These are phyloP conservation scores for Pristis pectinata DNA, from an alignment of 2,797 vertebrate genomes.

Conservation along the genomic window DNA sequence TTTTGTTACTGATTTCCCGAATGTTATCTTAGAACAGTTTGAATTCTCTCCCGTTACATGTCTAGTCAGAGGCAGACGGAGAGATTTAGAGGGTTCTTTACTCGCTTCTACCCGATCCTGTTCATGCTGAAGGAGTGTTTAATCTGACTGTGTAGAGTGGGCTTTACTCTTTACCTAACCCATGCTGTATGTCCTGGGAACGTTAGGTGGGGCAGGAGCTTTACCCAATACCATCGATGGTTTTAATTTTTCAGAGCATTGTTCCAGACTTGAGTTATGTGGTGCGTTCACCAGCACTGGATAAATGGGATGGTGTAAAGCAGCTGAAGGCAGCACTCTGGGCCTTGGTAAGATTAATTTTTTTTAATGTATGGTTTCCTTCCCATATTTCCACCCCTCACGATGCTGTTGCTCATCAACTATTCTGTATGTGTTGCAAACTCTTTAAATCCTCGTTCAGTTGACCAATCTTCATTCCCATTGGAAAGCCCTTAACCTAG, in stretches of 20 bases:
- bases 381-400: neutral
- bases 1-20: neutral
- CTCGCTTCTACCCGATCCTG: too few species aligned
- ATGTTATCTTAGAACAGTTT: neutral
- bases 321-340: slow-evolving; percentile 95
- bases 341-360: slow-evolving; percentile 76
- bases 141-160: neutral
- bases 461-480: neutral
- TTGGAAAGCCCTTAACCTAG: neutral
- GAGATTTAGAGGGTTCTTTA: too few species aligned
- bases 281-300: slow-evolving; percentile 86
- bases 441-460: neutral
- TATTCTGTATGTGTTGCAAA: neutral
- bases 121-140: too few species aligned
- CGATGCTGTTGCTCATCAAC: too few species aligned
- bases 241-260: slow-evolving; percentile 64
- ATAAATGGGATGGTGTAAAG: slow-evolving; percentile 98
- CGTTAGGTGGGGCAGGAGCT: neutral
- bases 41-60: too few species aligned
- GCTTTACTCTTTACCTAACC: neutral
- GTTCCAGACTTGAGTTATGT: slow-evolving; percentile 92
- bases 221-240: neutral
- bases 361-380: neutral
- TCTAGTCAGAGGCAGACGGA: too few species aligned
- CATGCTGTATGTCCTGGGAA: neutral